Conservation (phyloP, 2,113 vertebrate species). For the Nothobranchius kuhntae region DNA sequence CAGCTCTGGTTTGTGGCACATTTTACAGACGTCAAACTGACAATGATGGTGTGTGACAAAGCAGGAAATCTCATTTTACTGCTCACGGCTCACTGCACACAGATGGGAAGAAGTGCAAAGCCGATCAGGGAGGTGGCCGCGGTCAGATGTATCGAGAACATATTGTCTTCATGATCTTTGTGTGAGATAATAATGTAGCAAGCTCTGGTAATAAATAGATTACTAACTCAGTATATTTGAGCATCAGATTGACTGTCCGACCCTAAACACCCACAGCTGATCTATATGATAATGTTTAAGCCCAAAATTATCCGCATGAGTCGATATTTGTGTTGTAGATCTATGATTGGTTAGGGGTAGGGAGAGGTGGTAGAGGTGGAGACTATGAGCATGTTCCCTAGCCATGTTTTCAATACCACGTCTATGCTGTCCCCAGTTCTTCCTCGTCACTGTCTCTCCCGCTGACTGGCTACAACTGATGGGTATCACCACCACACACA, state of each 20-base stretch:
- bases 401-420: neutral
- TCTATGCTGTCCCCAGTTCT: neutral
- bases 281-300: too few species aligned
- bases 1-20: neutral
- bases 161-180: too few species aligned
- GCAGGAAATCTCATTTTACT: slow-evolving; percentile 8
- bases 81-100: neutral
- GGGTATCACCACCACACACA: slow-evolving; percentile 27
- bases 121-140: neutral
- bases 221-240: too few species aligned
- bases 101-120: neutral
- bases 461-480: slow-evolving; percentile 27
- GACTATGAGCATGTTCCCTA: neutral
- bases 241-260: too few species aligned
- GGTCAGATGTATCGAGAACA: neutral
- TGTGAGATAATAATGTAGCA: too few species aligned
- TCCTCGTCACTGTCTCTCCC: neutral
- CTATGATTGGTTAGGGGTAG: too few species aligned
- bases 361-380: neutral
- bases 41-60: slow-evolving; percentile 1
- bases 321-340: too few species aligned
- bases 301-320: too few species aligned
- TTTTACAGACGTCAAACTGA: slow-evolving; percentile 1
- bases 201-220: too few species aligned
- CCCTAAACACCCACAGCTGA: too few species aligned